phyloP scores from a whole-genome alignment of 2,888 invertebrate species.

The Flexamia atlantica region DNA sequence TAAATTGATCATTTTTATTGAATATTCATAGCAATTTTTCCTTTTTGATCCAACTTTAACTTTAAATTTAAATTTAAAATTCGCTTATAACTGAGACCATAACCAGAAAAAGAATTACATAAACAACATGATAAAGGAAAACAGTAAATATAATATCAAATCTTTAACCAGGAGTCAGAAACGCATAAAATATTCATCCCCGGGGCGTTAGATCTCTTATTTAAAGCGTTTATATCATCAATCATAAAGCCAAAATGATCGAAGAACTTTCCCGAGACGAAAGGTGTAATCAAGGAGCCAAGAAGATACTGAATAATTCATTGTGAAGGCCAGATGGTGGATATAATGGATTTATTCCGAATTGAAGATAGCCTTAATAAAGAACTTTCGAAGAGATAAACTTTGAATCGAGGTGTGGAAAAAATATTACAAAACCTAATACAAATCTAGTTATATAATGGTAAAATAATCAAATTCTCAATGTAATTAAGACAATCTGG shows the following conservation, averaged over 20 bases:
- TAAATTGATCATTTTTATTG: too few species aligned
- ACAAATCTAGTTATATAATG: too few species aligned
- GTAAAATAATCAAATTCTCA: too few species aligned
- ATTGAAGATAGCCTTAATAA: constrained; percentile 21
- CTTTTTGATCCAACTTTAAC: too few species aligned
- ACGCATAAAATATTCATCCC: constrained; percentile 1
- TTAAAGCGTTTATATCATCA: constrained; percentile 12
- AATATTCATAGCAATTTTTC: too few species aligned
- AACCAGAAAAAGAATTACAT: too few species aligned
- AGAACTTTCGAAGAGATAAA: too few species aligned
- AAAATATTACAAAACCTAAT: too few species aligned
- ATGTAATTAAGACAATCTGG: too few species aligned
- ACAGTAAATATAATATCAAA: not conserved
- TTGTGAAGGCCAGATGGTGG: not conserved
- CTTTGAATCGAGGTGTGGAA: too few species aligned
- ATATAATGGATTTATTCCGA: constrained; percentile 6
- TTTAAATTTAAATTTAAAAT: too few species aligned
- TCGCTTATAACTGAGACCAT: too few species aligned
- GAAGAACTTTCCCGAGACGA: not conserved
- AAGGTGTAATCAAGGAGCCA: constrained; percentile 15
- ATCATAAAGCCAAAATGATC: not conserved
- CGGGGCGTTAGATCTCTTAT: constrained; percentile 4
- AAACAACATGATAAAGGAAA: not conserved
- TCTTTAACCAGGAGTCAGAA: not conserved
- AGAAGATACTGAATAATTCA: constrained; percentile 28